A percentile compares a stretch with the other conserved stretches of the same genome.
phyloP scores from a whole-genome alignment of 2,888 invertebrate genomes.

The Darwinula stevensoni region DNA sequence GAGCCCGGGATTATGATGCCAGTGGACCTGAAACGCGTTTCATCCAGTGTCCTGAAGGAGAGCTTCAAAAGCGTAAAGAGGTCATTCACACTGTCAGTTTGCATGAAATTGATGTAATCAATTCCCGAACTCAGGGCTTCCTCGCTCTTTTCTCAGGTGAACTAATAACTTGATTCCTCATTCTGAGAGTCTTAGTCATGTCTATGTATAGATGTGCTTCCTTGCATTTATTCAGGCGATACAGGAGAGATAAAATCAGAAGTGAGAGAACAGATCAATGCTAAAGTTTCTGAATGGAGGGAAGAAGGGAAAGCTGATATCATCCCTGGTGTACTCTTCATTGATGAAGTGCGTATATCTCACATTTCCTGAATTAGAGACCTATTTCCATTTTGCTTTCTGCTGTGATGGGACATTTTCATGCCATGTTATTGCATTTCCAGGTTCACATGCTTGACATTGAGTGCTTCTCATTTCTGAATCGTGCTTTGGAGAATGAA shows the following conservation, averaged over 20 bases:
- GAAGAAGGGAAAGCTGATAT: constrained; percentile 99
- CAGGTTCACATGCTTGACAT: constrained; percentile 99
- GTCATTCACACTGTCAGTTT: constrained; percentile 87
- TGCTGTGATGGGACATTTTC: too few species aligned
- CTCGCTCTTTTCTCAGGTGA: constrained; percentile 75
- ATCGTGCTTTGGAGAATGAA: constrained; percentile 84
- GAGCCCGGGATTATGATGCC: constrained; percentile 92
- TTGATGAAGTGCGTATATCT: constrained; percentile 86
- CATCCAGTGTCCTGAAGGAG: constrained; percentile 95
- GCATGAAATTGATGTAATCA: constrained; percentile 99
- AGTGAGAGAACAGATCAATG: constrained; percentile 89
- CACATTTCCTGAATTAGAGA: too few species aligned
- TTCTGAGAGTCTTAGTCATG: constrained; percentile 6
- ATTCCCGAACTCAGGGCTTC: constrained; percentile 90
- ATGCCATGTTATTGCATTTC: too few species aligned
- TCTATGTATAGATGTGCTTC: constrained; percentile 6
- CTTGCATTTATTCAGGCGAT: constrained; percentile 33
- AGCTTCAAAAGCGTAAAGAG: constrained; percentile 88
- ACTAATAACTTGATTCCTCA: constrained; percentile 4
- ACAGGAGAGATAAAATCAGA: constrained; percentile 96
- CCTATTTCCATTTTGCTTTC: too few species aligned
- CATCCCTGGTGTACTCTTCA: constrained; percentile 85
- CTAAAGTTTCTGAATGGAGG: constrained; percentile 90
- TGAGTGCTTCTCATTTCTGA: constrained; percentile 93
- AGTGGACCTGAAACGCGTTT: constrained; percentile 51